Base-by-base conservation (phyloP, 35 echinoderm and acorn worm species). In the Lytechinus variegatus region DNA sequence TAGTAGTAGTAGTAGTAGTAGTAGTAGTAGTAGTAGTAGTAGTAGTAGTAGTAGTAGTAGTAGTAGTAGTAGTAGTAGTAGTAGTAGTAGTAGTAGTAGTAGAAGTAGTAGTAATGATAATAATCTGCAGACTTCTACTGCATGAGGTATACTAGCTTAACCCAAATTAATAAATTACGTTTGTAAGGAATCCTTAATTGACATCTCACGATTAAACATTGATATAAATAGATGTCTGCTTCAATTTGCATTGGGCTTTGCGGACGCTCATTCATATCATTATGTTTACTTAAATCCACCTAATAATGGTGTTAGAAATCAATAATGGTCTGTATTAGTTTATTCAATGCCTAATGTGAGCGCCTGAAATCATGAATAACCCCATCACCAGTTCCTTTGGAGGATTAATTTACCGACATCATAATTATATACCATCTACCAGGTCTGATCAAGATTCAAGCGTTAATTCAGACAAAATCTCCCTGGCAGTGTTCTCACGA, bases 301-400 rank as follows among this genome's bases (percentile, higher is more conserved):
- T 79, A 24, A 79, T 79, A 79, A 79, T 79, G 66, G 66, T 79
- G 66, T 79, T 79, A 79, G 66, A 79, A 79, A 79, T 79, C 66
- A 79, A 79, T 79, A 79, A 79, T 8, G n/a, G 21, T 79, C 66
- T 16, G 66, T 79, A 79, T 79, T 79, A 79, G 66, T 79, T 79
- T 79, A 79, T 79, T 79, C 66, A 79, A 79, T 79, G 66, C n/a
- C 66, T 79, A 24, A 79, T 79, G 21, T 19, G 66, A 79, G 14
- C 66, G 66, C 66, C 66, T 79, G 66, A 79, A n/a, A 79, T 79
- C 14, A 79, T 79, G 66, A 7, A n/a, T 79, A n/a, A 6, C 16
- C 66, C 19, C 21, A 3, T 24, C 1, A 16, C 14, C 66, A 24
- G 3, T 24, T 24, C 8, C 1, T 79, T 79, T 79, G 66, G 19